Conservation (phyloP, 2,797 vertebrate species). For the Crocodylus rhombifer region DNA sequence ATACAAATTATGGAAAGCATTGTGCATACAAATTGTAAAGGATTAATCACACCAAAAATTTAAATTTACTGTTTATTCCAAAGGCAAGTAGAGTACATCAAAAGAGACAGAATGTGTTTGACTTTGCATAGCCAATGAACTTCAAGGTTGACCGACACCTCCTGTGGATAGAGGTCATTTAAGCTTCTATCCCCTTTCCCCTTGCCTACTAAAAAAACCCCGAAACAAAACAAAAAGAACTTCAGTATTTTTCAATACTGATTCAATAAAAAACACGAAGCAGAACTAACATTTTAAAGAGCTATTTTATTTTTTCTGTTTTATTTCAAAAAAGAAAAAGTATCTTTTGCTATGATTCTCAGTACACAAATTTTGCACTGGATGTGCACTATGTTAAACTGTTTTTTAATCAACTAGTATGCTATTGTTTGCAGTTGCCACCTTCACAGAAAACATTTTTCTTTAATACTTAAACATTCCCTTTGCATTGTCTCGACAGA, state of each 20-base stretch:
- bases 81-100: slow-evolving; percentile 6
- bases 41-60: not conserved
- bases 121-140: not conserved
- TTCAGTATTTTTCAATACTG: not conserved
- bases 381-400: not conserved
- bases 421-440: not conserved
- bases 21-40: slow-evolving; percentile 3
- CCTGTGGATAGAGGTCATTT: not conserved
- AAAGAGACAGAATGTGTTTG: slow-evolving; percentile 4
- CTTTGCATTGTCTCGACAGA: slow-evolving; percentile 32
- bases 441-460: not conserved
- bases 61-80: slow-evolving; percentile 30
- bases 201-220: not conserved
- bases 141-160: not conserved
- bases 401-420: slow-evolving; percentile 2
- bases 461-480: slow-evolving; percentile 5
- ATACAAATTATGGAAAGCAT: slow-evolving; percentile 32
- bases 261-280: not conserved
- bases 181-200: not conserved
- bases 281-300: not conserved
- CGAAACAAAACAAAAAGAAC: not conserved
- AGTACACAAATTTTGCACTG: not conserved
- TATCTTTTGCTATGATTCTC: not conserved
- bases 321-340: not conserved
- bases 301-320: not conserved